Evolutionary conservation across 2,888 invertebrate genomes (phyloP).

Genomic region (Dione juno): DNA sequence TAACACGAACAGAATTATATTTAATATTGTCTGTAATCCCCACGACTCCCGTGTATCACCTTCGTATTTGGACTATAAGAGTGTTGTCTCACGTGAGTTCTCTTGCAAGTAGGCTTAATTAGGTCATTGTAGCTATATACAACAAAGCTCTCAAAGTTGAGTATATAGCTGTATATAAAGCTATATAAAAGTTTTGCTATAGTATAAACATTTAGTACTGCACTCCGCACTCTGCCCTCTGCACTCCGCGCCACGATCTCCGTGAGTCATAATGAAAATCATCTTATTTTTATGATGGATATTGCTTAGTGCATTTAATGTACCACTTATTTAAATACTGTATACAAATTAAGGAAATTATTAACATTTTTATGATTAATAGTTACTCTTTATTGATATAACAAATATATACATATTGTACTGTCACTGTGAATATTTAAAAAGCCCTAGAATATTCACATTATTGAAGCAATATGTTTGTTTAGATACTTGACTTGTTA

Average conservation of each 20-base stretch:
- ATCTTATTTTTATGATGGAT: conserved; percentile 31
- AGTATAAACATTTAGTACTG: background rate
- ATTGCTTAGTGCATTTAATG: background rate
- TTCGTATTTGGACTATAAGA: too few species aligned
- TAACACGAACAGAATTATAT: too few species aligned
- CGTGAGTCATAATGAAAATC: conserved; percentile 30
- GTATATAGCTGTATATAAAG: background rate
- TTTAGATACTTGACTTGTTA: conserved; percentile 11
- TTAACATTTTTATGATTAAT: too few species aligned
- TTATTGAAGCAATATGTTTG: conserved; percentile 1
- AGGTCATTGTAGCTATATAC: background rate
- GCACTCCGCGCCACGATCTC: conserved; percentile 28
- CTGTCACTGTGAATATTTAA: background rate
- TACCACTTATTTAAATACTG: background rate
- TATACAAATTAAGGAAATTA: background rate
- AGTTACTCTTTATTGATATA: background rate
- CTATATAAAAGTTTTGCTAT: background rate
- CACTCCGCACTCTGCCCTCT: background rate
- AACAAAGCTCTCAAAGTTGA: background rate
- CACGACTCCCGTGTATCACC: too few species aligned
- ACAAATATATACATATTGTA: background rate
- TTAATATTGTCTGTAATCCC: too few species aligned
- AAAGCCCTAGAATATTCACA: background rate
- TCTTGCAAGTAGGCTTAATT: too few species aligned
- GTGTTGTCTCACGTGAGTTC: too few species aligned